Conservation (phyloP, 53 echinoderm and acorn worm genomes). For the Mesocentrotus franciscanus region DNA sequence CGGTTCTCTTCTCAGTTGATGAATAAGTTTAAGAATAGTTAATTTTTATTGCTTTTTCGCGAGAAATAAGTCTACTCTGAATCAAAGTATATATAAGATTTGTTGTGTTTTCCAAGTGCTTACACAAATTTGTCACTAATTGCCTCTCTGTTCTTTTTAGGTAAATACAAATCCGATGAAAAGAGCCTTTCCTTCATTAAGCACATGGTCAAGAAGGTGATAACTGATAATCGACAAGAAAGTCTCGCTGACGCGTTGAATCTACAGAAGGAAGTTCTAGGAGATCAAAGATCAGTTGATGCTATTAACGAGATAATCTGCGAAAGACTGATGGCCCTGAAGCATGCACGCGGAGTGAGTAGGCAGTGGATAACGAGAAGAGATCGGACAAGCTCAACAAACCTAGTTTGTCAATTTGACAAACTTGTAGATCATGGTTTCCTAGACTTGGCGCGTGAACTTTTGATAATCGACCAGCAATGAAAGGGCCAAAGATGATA, state of each 20-base stretch:
- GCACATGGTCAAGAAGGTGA: neutral
- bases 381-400: neutral
- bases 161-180: neutral
- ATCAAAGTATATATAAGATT: too few relatives aligned
- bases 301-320: neutral
- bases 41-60: too few relatives aligned
- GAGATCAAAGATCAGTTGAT: neutral
- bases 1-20: too few relatives aligned
- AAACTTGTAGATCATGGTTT: neutral
- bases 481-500: too few relatives aligned
- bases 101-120: too few relatives aligned
- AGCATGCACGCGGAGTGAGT: neutral
- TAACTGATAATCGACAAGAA: neutral
- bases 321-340: neutral
- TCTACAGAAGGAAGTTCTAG: neutral
- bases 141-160: neutral
- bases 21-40: too few relatives aligned
- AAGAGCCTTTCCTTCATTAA: neutral
- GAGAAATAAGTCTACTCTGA: too few relatives aligned
- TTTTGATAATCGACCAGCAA: neutral
- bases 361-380: neutral
- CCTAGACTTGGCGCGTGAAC: neutral
- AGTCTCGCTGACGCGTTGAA: neutral
- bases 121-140: too few relatives aligned
- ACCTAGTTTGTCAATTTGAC: too few relatives aligned